A percentile compares a stretch with the other conserved stretches of the same genome.
These are phyloP conservation scores for Antedon mediterranea DNA, from an alignment of 53 echinoderm and acorn worm species.

Conservation along the genomic window DNA sequence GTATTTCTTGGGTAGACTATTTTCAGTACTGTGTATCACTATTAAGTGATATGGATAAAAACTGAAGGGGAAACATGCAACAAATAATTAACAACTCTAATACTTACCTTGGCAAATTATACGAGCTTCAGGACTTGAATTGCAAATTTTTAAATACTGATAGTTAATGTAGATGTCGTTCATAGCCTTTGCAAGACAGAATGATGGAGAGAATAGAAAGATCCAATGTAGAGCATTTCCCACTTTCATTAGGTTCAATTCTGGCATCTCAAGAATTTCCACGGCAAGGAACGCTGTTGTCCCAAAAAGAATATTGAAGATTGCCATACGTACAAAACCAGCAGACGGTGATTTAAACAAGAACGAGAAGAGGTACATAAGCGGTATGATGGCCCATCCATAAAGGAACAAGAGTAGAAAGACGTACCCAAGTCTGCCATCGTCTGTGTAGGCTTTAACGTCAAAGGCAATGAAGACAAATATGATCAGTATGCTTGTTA, in stretches of 20 bases:
- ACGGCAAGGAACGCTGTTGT: conserved; percentile 39
- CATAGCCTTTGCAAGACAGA: conserved; percentile 47
- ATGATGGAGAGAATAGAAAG: conserved; percentile 50
- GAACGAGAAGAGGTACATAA: conserved; percentile 61
- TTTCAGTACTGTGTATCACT: no score
- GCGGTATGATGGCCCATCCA: conserved; percentile 69
- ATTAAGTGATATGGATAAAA: no score
- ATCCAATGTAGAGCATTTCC: conserved; percentile 34
- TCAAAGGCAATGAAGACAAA: conserved; percentile 30
- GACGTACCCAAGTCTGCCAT: conserved; percentile 35
- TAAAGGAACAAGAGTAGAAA: conserved; percentile 58
- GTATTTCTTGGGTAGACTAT: no score
- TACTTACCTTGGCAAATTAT: background rate
- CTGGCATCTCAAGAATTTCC: conserved; percentile 37
- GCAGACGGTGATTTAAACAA: conserved; percentile 55
- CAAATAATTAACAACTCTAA: no score
- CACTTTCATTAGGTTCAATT: conserved; percentile 26
- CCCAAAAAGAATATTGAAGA: conserved; percentile 31
- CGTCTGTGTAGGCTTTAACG: conserved; percentile 40
- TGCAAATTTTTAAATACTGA: conserved; percentile 2
- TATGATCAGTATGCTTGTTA: conserved; percentile 45
- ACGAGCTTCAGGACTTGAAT: background rate
- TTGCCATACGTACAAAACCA: conserved; percentile 47
- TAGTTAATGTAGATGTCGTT: conserved; percentile 34
- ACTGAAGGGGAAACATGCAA: no score